Base-by-base conservation (phyloP, 2,113 vertebrate genomes). In the Hippocampus zosterae region DNA sequence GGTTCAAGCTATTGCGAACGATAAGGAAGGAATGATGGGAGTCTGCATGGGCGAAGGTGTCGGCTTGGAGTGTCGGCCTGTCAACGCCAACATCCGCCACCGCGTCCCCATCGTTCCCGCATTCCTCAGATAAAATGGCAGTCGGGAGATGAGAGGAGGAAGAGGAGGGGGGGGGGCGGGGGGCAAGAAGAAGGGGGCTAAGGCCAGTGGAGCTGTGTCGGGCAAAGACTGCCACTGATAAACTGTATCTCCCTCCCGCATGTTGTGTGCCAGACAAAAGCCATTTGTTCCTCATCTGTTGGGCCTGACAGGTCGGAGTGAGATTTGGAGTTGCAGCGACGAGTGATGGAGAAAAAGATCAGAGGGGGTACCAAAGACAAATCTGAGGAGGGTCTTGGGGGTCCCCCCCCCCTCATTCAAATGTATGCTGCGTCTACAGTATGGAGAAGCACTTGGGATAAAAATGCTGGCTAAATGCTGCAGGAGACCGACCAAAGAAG, bases 241-340 rank as follows among this genome's bases (percentile, higher is more conserved):
- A 81, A 83, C 70, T n/a, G 52, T 91, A 90, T 90, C 88, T 88
- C 71, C 71, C 65, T 70, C 67, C 53, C 81, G 87, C 77, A 85
- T 87, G 90, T 88, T 87, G 90, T 88, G 88, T 84, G 62, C 76
- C 79, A 82, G 87, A 90, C 88, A 86, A 67, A 83, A 87, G 81
- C 89, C 87, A 88, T 91, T 90, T 87, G 85, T 87, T 84, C 81
- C 77, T 84, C 86, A 81, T 88, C 84, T 81, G 84, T 74, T 75
- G 62, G 73, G 48, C 76, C 67, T 83, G 88, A 88, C 81, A 88
- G 85, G 69, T 80, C 42, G 12, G 75, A 81, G 81, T 79, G 84
- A 83, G 78, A 69, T 27, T 71, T 74, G 68, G 60, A 74, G 64
- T 69, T 74, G 41, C 78, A 23, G 27, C 4, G 29, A 73, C 73